Conservation (phyloP, 2,797 vertebrate genomes). For the Mycteria americana region DNA sequence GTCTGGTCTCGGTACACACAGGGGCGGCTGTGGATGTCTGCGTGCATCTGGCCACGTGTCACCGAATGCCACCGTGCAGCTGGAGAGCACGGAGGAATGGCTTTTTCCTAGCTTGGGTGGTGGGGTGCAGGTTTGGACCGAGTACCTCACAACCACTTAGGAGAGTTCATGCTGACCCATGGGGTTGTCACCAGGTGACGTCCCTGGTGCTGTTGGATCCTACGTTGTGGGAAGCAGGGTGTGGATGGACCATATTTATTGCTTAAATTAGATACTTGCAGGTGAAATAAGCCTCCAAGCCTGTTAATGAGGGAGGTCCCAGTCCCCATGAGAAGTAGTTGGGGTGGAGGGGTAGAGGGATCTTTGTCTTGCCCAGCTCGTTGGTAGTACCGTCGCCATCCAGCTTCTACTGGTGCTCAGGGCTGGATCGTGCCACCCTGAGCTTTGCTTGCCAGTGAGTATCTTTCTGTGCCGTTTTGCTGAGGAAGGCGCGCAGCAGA, state of each 20-base stretch:
- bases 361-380: neutral
- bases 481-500: constrained; percentile 1
- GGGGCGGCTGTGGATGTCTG: neutral
- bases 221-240: neutral
- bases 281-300: neutral
- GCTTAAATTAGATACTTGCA: neutral
- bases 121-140: neutral
- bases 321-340: neutral
- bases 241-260: neutral
- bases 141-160: neutral
- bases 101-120: neutral
- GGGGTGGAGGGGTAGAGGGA: neutral
- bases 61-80: neutral
- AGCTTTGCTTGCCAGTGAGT: neutral
- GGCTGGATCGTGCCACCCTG: neutral
- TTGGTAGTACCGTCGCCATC: neutral
- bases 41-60: neutral
- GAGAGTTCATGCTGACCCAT: neutral
- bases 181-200: neutral
- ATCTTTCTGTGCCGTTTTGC: neutral
- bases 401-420: neutral
- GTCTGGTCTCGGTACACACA: neutral
- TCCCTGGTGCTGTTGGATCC: neutral
- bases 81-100: fast-evolving
- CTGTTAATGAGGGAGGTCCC: neutral